Base-by-base conservation (phyloP, 1,140 invertebrate genomes). In the Drosophila suzukii region DNA sequence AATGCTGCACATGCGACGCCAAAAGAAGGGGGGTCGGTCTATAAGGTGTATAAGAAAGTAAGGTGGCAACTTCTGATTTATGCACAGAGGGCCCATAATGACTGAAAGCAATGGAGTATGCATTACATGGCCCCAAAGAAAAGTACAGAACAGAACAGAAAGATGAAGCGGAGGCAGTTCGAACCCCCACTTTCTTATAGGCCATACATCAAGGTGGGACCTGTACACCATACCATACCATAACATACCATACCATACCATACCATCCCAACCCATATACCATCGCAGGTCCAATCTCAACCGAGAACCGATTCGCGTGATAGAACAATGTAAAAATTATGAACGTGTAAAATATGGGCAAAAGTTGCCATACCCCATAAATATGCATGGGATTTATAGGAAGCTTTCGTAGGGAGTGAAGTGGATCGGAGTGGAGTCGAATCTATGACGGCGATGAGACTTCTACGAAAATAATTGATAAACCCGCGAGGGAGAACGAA, bases 311-410 rank as follows among this genome's bases (percentile, higher is more conserved):
- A 85, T 85, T 85, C 82, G 82, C 82, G 82, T 85, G 82, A 85
- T 85, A 85, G 82, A 89, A 88, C 84, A 88, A 89, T 84, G 80
- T 88, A 67, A 89, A 89, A 88, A 89, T 80, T 78, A 88, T 83
- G 72, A 89, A 88, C 76, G 84, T 77, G 61, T 89, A 77, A 80
- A 80, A 50, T 63, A 86, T 86, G 82, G 53, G 61, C 63, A 76
- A 88, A 82, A 65, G 63, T 68, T 53, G 67, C 56, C 59, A 57
- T 62, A 72, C 24, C 51, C 70, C 44, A 68, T 86, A 78, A 86
- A 86, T 84, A 84, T 86, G 82, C 78, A 85, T 81, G 77, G 46
- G 36, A 62, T 62, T 56, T 61, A 59, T 53, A 53, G 50, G 50
- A 53, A 34, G 50, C 50, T 53, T 41, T 61, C 41, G 43, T 24